phyloP scores from a whole-genome alignment of 1,140 invertebrate genomes.

The Micrasema minimum region DNA sequence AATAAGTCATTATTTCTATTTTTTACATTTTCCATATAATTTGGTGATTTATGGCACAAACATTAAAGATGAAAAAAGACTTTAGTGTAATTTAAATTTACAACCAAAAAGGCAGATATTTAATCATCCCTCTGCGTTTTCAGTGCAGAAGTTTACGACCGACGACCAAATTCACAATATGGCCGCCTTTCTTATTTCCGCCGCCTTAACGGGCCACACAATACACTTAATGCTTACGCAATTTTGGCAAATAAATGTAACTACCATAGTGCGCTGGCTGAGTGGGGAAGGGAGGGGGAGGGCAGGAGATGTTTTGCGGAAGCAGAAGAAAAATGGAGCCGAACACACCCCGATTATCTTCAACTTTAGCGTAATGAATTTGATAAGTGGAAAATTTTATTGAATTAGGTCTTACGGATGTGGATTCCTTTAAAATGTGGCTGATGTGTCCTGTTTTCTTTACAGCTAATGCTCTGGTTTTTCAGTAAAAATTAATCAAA shows the following conservation, averaged over 20 bases:
- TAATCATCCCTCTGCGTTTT: constrained; percentile 31
- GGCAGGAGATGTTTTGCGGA: constrained; percentile 16
- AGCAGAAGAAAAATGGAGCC: constrained; percentile 25
- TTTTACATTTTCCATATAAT: too few species aligned
- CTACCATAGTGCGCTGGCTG: constrained; percentile 23
- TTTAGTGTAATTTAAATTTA: background rate
- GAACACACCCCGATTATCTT: constrained; percentile 10
- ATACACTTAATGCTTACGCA: constrained; percentile 42
- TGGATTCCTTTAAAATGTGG: too few species aligned
- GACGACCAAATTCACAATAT: constrained; percentile 44
- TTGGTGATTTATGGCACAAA: too few species aligned
- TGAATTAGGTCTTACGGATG: too few species aligned
- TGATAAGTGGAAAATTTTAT: too few species aligned
- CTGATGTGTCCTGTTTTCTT: too few species aligned
- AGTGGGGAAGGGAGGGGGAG: background rate
- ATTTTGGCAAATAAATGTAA: constrained; percentile 49
- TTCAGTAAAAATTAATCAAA: too few species aligned
- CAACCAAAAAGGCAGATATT: background rate
- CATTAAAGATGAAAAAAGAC: too few species aligned
- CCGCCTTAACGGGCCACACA: constrained; percentile 5
- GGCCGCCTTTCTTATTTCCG: constrained; percentile 43
- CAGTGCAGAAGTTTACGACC: constrained; percentile 38
- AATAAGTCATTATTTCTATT: too few species aligned
- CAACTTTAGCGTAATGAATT: too few species aligned
- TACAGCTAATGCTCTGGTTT: too few species aligned